These are phyloP conservation scores for Poeciliopsis occidentalis DNA, from an alignment of 2,113 vertebrate species.

Conservation along the genomic window DNA sequence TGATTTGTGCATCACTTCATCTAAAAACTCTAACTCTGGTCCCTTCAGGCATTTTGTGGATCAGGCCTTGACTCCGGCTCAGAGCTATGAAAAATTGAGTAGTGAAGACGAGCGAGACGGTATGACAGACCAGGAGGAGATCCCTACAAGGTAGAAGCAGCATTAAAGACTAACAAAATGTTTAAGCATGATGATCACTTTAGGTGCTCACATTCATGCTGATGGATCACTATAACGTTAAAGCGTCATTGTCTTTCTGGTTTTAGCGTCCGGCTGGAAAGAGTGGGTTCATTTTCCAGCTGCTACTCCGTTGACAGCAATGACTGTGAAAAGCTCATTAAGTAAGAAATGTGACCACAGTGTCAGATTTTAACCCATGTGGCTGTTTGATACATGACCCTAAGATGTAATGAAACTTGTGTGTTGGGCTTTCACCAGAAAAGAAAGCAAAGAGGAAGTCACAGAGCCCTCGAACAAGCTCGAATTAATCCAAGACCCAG, in stretches of 20 bases:
- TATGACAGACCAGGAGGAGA: background rate
- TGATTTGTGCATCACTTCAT: background rate
- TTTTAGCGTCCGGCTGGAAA: slow-evolving; percentile 56
- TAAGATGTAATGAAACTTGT: slow-evolving; percentile 18
- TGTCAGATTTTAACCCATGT: background rate
- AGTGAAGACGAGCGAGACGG: slow-evolving; percentile 13
- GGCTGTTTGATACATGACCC: background rate
- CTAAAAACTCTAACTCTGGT: background rate
- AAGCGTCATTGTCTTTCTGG: background rate
- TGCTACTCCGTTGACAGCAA: slow-evolving; percentile 72
- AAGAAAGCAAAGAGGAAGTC: slow-evolving; percentile 8
- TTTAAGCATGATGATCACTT: background rate
- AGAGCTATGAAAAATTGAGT: slow-evolving; percentile 59
- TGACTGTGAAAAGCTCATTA: slow-evolving; percentile 62
- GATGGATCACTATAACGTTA: background rate
- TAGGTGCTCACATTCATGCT: background rate
- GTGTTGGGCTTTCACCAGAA: slow-evolving; percentile 34
- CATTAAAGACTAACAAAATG: background rate
- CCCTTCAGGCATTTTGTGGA: slow-evolving; percentile 38
- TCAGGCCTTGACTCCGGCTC: slow-evolving; percentile 32
- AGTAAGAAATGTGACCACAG: slow-evolving; percentile 48
- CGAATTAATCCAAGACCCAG: slow-evolving; percentile 33
- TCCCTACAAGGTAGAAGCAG: slow-evolving; percentile 53
- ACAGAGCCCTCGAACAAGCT: slow-evolving; percentile 20
- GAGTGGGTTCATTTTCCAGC: slow-evolving; percentile 67